Conservation (phyloP, 1,140 invertebrate species). For the Papilio xuthus region DNA sequence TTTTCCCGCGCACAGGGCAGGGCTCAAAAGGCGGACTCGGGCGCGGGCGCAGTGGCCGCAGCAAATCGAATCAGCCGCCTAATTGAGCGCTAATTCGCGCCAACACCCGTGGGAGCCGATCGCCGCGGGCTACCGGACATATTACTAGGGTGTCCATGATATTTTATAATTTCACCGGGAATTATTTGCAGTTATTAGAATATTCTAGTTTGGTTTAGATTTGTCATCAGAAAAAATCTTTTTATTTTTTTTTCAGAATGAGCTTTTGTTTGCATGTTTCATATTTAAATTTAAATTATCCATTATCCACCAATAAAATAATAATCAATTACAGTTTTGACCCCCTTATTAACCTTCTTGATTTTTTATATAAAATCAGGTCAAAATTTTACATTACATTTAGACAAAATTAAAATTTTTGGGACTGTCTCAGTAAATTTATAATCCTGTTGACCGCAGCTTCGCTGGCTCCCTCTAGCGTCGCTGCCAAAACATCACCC, state of each 20-base stretch:
- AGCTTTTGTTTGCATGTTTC: no score
- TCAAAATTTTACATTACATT: no score
- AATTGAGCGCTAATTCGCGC: slow-evolving; percentile 70
- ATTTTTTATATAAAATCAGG: no score
- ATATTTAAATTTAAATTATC: no score
- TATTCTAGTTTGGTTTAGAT: background rate
- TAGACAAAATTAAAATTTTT: background rate
- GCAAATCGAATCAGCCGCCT: slow-evolving; percentile 72
- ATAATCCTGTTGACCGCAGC: background rate
- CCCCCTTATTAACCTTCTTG: no score
- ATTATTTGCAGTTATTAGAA: background rate
- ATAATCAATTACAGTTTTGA: no score
- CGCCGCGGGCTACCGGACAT: slow-evolving; percentile 44
- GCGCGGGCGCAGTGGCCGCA: slow-evolving; percentile 48
- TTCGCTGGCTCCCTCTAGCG: slow-evolving; percentile 56
- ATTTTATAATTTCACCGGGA: background rate
- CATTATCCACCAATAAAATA: background rate
- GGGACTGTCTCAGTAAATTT: background rate
- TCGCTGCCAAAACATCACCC: slow-evolving; percentile 61
- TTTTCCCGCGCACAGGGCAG: background rate
- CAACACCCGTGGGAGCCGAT: slow-evolving; percentile 65
- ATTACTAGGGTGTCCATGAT: slow-evolving; percentile 40
- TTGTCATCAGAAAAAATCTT: no score
- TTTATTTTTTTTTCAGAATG: no score
- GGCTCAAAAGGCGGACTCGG: slow-evolving; percentile 40